Base-by-base conservation (phyloP, 2,888 invertebrate species). In the Siphonodentalium dalli region DNA sequence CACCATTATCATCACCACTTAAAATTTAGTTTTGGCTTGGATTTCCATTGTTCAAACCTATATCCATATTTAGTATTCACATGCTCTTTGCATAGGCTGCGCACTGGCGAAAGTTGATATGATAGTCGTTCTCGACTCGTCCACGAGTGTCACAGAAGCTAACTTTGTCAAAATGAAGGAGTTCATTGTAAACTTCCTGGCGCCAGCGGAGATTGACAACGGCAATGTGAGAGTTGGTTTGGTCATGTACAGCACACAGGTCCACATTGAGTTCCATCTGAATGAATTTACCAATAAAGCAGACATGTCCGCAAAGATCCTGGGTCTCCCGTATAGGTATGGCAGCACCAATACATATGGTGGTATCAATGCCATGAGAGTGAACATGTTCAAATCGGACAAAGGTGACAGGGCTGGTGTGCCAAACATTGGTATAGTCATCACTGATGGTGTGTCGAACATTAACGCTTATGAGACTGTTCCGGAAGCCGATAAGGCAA, bases 391-490 rank as follows among this genome's bases (percentile, higher is more conserved):
- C 43, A 52, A 49, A 28, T 34, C n/a, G 39, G 29, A 23, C 26
- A 60, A 59, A 44, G 73, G 71, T 13, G 77, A 78, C 58, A 59
- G 77, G 15, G 61, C 64, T 9, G 65, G 60, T 27, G 73, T 70
- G 5, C 63, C 53, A 8, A 74, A 78, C 55, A 53, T 75, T 24
- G 65, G 61, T 34, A 61, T 78, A 21, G 56, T 76, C 7, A 50
- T 78, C 26, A 72, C 75, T 26, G 75, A 78, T 45, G 77, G 77
- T 48, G 64, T 75, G 5, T 77, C 77, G 11, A 77, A 75, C 52
- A 73, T 77, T 34, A 73, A 77, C 52, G 52, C 69, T 4, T 51
- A 65, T n/a, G 42, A 67, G 37, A 74, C 74, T 0, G 57, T 72
- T 20, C 71, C 72, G 7, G 72, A 74, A 50, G 77, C 72, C 15